Conservation (phyloP, 2,113 vertebrate species). For the Brachionichthys hirsutus region DNA sequence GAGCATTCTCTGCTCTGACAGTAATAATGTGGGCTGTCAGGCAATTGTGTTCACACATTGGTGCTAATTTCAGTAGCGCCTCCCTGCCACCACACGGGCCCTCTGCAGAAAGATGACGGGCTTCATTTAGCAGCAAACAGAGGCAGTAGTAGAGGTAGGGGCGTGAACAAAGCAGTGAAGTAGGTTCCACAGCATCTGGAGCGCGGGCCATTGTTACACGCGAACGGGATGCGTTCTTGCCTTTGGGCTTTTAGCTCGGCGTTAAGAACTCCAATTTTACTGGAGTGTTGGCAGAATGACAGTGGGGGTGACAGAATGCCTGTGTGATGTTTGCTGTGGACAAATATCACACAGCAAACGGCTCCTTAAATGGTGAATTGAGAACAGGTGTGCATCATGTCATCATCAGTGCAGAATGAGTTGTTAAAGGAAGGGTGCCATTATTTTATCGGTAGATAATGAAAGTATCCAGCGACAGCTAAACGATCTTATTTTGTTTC, state of each 20-base stretch:
- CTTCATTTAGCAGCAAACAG: background rate
- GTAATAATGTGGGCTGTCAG: background rate
- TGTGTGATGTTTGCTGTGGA: background rate
- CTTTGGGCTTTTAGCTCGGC: background rate
- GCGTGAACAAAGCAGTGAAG: conserved; percentile 32
- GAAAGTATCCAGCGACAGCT: no score
- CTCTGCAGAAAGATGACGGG: conserved; percentile 5
- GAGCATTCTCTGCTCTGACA: background rate
- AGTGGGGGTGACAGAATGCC: conserved; percentile 1
- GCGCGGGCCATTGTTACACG: conserved; percentile 34
- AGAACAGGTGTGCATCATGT: conserved; percentile 22
- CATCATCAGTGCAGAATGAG: background rate
- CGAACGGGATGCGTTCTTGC: conserved; percentile 4
- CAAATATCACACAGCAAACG: conserved; percentile 16
- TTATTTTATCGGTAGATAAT: background rate
- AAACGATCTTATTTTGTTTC: no score
- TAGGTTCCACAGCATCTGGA: conserved; percentile 20
- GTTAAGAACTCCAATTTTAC: background rate
- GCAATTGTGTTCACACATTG: background rate
- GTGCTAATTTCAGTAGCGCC: background rate
- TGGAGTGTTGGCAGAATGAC: background rate
- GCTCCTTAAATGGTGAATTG: conserved; percentile 4
- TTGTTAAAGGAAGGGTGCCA: background rate
- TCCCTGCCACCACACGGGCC: background rate
- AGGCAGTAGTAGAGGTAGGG: conserved; percentile 8